Evolutionary conservation across 2,113 vertebrate genomes (phyloP), one percentile per base, ranked within the genome.

Genomic region (Oryzias javanicus): DNA sequence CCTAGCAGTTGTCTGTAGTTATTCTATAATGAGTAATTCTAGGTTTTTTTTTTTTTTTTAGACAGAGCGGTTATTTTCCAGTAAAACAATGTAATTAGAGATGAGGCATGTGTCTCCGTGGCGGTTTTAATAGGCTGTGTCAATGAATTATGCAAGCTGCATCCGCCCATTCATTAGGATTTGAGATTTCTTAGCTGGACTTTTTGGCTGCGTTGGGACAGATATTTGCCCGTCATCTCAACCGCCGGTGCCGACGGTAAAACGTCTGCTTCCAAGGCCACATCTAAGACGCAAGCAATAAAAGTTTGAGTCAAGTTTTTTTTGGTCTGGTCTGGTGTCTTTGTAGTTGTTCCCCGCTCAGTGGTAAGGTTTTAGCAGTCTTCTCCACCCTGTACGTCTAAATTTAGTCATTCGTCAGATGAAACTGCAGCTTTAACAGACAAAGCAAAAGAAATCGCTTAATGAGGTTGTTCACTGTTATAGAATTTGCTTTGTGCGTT

Each of bases 51-150:
- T 45, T 14, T 14, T 6, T 42, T 45, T 16, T 45, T 45, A 45
- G 42, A 78, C 71, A 81, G 79, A 79, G 72, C 80, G 78, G 16
- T 82, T 80, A 76, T 61, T 50, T 66, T 12, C 62, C 65, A 65
- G 55, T 86, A 86, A 84, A 86, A 83, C 59, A 42, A 70, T 69
- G 64, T 70, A 86, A 85, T 88, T 86, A 81, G 42, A 77, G 65
- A 70, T 81, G 77, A 87, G 83, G 58, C 68, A 85, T 84, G 78
- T 50, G 29, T 74, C 82, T 64, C 25, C 61, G 62, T 65, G 73
- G 67, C 70, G 76, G 63, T 73, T 85, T 82, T 66, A 76, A 71
- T 80, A 60, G 62, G 41, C 61, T 35, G 18, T 49, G 55, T 73
- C 54, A 61, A 62, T 78, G 52, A 81, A 68, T 78, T 83, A 75